Base-by-base conservation (phyloP, 2,113 vertebrate species). In the Laticauda colubrina region DNA sequence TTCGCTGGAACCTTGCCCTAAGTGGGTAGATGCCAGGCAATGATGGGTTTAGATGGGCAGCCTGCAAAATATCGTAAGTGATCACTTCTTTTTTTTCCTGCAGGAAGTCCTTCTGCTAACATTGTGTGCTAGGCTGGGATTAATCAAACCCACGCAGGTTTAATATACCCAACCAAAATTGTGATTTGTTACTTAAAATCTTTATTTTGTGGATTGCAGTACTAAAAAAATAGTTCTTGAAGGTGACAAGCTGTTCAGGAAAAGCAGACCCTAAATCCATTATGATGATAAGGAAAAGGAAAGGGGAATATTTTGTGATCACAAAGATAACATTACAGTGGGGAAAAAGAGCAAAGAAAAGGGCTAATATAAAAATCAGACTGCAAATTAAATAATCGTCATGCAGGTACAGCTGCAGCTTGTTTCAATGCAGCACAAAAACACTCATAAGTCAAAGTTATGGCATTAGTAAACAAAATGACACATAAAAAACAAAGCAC, bases 1-100 rank as follows among this genome's bases (percentile, higher is more conserved):
- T 98, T 98, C 97, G 97, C 97, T 98, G 98, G 98, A 98, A 98
- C 96, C 97, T 97, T 98, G 98, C 97, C 97, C 97, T 98, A 97
- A 97, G 97, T 98, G 96, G 97, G 97, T 97, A 97, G 97, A 96
- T 98, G 97, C 98, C 98, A 98, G 97, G 97, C 98, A 98, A 98
- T 97, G 97, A 98, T 97, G 97, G 96, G 96, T 97, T 98, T 97
- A 98, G 97, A 98, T 98, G 98, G 98, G 98, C 97, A 98, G 98
- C 97, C 96, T 97, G 97, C 96, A 98, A 97, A 98, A 97, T 96
- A 97, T 97, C 97, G 97, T 96, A 97, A 98, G 97, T 94, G 97
- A 97, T 97, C 96, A 94, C 95, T 96, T 93, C 34, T 81, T n/a
- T 24, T 97, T 96, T 96, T 94, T 96, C 95, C 93, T 96, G 93